Evolutionary conservation across 2,113 vertebrate genomes (phyloP), one percentile per base, ranked within the genome.

Genomic region (Macquaria ambigua): DNA sequence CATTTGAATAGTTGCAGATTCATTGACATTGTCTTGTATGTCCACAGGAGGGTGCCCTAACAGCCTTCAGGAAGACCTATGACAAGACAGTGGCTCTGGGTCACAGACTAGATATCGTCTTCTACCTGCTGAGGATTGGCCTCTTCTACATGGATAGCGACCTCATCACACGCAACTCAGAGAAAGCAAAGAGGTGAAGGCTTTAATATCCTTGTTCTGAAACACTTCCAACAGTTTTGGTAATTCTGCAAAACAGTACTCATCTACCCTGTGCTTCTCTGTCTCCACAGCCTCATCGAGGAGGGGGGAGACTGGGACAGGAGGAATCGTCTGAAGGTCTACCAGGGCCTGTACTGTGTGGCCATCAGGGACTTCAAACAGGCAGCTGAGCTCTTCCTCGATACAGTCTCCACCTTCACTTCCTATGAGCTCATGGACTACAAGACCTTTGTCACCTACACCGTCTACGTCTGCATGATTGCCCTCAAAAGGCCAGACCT

Each of bases 361-460:
- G 98, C 98, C 77, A 97, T 99, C 86, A 94, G 98, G 50, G 98
- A 99, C 89, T 99, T 99, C 95, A 99, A 97, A 87, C 97, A 99
- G 94, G 98, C 98, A 25, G 98, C 98, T 0, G 97, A 99, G 93
- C 98, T 99, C 62, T 99, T 99, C 92, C 96, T 99, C 1, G 98
- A 99, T 91, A 99, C 98, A 0, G 98, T 99, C 18, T 99, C 98
- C 1, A 99, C 98, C 0, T 99, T 99, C 85, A 99, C 98, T n/a
- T 99, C 98, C 34, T 99, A 99, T 2, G 99, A 99, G 92, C 97
- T 99, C 50, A 99, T 99, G 99, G 99, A 99, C 94, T 99, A 99
- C 94, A 99, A 99, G 94, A 99, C 99, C 0, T 99, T 99, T 74
- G 99, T 99, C 46, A 99, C 99, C 0, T 99, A 99, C 85, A 99